Evolutionary conservation across 2,888 invertebrate genomes (phyloP), one percentile per base, ranked within the genome.

Genomic region (Euplagia quadripunctaria): DNA sequence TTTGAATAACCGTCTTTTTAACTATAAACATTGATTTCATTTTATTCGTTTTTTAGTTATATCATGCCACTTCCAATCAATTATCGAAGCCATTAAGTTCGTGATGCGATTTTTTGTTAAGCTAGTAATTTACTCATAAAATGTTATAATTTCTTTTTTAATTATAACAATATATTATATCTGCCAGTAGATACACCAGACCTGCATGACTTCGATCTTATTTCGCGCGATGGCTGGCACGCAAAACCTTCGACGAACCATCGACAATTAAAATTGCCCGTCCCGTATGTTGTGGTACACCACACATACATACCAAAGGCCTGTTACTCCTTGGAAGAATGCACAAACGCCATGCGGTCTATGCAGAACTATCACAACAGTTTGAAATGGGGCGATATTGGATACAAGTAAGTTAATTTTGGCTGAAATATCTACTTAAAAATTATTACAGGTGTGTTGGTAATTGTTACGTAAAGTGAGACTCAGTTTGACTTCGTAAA

Each of bases 281-380:
- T 97, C 2, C 96, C 97, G 0, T 97, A 96, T 88, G 97, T 97
- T 64, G 96, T 98, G 77, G 97, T 98, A 80, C 98, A 98, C 88
- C 98, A 98, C 91, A 97, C 97, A 0, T 97, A 97, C 89, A 91
- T 95, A 65, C 97, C 97, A 0, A 93, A 89, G 0, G 97, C 97
- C 12, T 98, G 97, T 89, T 91, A 92, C 80, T 96, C 93, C 0
- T 90, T 92, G 0, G 88, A 91, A 2, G 91, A 95, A 7, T 98
- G 97, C 85, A 91, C 90, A 68, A 82, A 80, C 1, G 96, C 96
- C 31, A 97, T 98, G 97, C 92, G 96, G 70, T 92, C 93, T 58
- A 97, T 98, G 97, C 97, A 98, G 90, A 91, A 93, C 55, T 96
- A 96, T 74, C 97, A 97, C 86, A 97, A 96, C 85, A 90, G 95